phyloP scores from a whole-genome alignment of 35 echinoderm and acorn worm genomes.

The Ophiothrix spiculata region DNA sequence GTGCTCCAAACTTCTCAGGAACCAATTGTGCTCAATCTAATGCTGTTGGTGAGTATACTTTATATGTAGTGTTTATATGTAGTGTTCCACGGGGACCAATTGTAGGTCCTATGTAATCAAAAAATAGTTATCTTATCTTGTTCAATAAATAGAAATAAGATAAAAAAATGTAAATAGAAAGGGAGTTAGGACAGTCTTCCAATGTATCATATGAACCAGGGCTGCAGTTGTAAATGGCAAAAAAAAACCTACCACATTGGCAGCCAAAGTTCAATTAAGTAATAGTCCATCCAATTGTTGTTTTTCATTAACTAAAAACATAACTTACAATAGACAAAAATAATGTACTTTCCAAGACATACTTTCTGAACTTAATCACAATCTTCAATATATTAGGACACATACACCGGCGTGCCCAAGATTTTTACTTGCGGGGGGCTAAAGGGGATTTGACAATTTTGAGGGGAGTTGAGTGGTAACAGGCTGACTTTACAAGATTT shows the following conservation, averaged over 20 bases:
- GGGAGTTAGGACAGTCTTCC: background rate
- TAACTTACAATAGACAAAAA: no score
- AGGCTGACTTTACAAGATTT: no score
- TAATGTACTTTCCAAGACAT: no score
- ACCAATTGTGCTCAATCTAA: conserved; percentile 51
- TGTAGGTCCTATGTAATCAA: background rate
- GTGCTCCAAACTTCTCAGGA: conserved; percentile 51
- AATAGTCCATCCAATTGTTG: no score
- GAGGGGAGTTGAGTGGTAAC: no score
- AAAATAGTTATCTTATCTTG: no score
- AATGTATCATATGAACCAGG: background rate
- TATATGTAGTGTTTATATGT: conserved; percentile 32
- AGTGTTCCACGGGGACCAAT: no score
- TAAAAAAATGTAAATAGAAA: background rate
- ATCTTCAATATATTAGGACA: background rate
- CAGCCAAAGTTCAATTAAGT: no score
- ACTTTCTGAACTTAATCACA: background rate
- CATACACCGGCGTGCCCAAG: background rate
- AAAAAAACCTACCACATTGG: no score
- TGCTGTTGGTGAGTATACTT: background rate
- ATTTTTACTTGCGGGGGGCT: no score
- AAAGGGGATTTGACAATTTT: no score
- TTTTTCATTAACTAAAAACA: no score
- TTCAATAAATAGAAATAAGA: conserved; percentile 6
- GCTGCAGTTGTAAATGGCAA: background rate